Percentiles rank a stretch among this genome's conserved stretches.
phyloP scores from a whole-genome alignment of 2,888 invertebrate genomes.

The Andricus quercusramuli region DNA sequence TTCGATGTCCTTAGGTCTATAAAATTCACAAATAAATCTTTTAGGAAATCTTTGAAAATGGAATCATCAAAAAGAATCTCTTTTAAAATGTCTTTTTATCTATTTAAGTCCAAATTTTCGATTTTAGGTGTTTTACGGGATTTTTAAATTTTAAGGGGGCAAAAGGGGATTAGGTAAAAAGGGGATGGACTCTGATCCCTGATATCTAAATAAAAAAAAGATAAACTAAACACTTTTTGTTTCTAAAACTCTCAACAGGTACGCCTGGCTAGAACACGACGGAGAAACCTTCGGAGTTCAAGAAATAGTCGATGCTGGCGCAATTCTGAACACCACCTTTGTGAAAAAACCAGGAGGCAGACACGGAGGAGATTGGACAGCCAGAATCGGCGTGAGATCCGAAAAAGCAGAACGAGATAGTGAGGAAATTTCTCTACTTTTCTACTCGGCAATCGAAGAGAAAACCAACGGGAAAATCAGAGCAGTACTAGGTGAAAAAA shows the following conservation, averaged over 20 bases:
- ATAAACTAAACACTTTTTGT: too few relatives aligned
- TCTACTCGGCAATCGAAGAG: conserved; percentile 92
- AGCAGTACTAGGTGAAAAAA: conserved; percentile 79
- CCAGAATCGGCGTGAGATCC: conserved; percentile 84
- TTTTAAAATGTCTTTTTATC: too few relatives aligned
- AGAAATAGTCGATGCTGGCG: conserved; percentile 89
- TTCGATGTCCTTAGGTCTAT: too few relatives aligned
- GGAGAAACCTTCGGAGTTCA: conserved; percentile 95
- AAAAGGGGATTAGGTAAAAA: too few relatives aligned
- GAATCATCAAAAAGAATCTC: too few relatives aligned
- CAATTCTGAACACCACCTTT: conserved; percentile 90
- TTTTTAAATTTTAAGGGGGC: too few relatives aligned
- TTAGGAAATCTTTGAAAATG: too few relatives aligned
- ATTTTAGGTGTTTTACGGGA: too few relatives aligned
- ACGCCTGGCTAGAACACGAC: conserved; percentile 97
- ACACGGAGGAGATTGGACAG: conserved; percentile 96
- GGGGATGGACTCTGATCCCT: too few relatives aligned
- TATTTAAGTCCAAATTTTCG: too few relatives aligned
- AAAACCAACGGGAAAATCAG: conserved; percentile 82
- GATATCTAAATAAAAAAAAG: too few relatives aligned
- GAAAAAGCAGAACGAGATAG: conserved; percentile 72
- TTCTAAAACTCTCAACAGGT: conserved; percentile 68
- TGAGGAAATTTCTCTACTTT: conserved; percentile 85
- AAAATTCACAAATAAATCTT: too few relatives aligned
- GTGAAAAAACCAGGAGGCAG: conserved; percentile 90